A percentile compares a stretch with the other conserved stretches of the same genome.
These are phyloP conservation scores for Cremastinae sp. DNA, from an alignment of 2,888 invertebrate species.

Conservation along the genomic window DNA sequence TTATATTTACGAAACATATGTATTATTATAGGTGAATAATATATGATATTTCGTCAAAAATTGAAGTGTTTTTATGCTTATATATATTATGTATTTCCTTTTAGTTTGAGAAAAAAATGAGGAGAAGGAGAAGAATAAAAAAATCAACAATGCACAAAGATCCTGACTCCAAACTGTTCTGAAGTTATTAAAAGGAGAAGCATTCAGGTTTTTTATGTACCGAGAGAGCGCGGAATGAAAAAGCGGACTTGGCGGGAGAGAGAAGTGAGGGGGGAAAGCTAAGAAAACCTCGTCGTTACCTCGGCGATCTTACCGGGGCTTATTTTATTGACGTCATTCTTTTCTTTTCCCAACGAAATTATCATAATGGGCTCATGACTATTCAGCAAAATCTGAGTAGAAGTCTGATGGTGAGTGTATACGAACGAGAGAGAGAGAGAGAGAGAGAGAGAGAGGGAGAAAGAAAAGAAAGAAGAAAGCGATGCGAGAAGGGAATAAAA, in stretches of 20 bases:
- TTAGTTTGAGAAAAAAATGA: no score
- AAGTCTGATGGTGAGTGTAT: conserved; percentile 41
- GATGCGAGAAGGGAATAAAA: not conserved
- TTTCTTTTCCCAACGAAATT: conserved; percentile 58
- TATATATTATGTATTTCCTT: not conserved
- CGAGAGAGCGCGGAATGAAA: conserved; percentile 21
- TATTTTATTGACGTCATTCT: conserved; percentile 58
- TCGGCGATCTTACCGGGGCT: conserved; percentile 35
- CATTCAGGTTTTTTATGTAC: conserved; percentile 37
- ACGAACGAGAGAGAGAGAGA: conserved; percentile 20
- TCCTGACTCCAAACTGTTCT: conserved; percentile 15
- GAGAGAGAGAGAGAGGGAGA: conserved; percentile 10
- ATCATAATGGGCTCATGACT: conserved; percentile 63
- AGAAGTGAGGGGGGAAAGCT: no score
- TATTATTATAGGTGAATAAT: no score
- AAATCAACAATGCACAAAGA: not conserved
- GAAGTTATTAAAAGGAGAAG: conserved; percentile 35
- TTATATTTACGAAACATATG: not conserved
- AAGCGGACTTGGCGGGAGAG: not conserved
- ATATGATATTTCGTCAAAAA: not conserved
- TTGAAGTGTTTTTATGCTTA: not conserved
- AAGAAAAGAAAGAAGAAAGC: conserved; percentile 33
- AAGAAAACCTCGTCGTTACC: conserved; percentile 20
- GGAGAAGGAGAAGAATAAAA: not conserved
- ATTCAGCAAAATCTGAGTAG: conserved; percentile 58